Conservation (phyloP, 1,140 invertebrate species). For the Anastrepha obliqua region DNA sequence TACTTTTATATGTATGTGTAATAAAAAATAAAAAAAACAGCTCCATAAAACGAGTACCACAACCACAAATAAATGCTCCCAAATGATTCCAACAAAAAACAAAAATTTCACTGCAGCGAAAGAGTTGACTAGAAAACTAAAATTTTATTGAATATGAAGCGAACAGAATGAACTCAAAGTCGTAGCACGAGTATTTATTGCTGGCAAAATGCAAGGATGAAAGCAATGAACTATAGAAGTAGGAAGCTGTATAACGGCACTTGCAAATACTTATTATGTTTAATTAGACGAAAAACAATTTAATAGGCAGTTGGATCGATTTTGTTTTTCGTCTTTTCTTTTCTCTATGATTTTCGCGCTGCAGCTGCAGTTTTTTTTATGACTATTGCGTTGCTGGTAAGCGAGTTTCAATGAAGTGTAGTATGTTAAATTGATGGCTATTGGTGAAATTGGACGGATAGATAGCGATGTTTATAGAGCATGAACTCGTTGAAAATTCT, state of each 20-base stretch:
- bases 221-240: neutral
- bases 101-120: neutral
- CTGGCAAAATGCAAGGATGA: neutral
- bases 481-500: constrained; percentile 19
- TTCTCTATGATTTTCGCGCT: constrained; percentile 7
- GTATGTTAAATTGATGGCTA: constrained; percentile 3
- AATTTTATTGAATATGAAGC: neutral
- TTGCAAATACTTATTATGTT: constrained; percentile 41
- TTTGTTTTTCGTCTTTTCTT: constrained; percentile 5
- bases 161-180: neutral
- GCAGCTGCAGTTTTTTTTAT: constrained; percentile 29
- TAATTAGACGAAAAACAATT: constrained; percentile 42
- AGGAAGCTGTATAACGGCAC: constrained; percentile 23
- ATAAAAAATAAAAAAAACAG: too few species aligned
- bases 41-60: neutral
- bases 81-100: neutral
- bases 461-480: constrained; percentile 9
- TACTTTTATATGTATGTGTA: too few species aligned
- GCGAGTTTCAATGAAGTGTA: neutral
- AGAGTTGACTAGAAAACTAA: neutral
- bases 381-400: neutral
- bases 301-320: constrained; percentile 6
- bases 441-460: neutral
- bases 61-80: neutral
- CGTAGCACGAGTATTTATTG: neutral